phyloP scores from a whole-genome alignment of 1,140 invertebrate species.

The Sesamia nonagrioides region DNA sequence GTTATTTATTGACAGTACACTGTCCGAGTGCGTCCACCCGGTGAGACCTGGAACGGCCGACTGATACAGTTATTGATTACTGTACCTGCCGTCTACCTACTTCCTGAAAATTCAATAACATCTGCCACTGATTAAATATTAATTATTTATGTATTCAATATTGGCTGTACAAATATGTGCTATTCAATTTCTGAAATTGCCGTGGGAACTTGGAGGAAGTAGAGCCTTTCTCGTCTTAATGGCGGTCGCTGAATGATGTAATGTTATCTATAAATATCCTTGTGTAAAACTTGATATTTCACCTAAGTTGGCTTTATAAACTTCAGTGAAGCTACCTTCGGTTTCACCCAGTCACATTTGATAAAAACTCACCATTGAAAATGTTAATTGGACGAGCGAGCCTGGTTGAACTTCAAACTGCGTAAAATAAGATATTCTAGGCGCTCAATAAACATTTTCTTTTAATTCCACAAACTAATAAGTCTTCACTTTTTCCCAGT shows the following conservation, averaged over 20 bases:
- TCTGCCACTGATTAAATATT: conserved; percentile 35
- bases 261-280: conserved; percentile 1
- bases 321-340: too few species aligned
- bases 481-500: conserved; percentile 13
- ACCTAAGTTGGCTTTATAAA: neutral
- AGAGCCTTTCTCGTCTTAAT: conserved; percentile 3
- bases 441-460: neutral
- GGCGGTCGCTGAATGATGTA: neutral
- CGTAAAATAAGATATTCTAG: neutral
- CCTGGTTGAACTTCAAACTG: neutral
- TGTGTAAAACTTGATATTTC: neutral
- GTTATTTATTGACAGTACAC: conserved; percentile 16
- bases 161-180: conserved; percentile 36
- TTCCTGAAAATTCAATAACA: conserved; percentile 17
- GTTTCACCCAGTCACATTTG: conserved; percentile 11
- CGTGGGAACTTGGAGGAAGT: conserved; percentile 23
- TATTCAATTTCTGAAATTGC: conserved; percentile 36
- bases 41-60: neutral
- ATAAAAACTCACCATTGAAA: neutral
- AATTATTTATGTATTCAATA: conserved; percentile 41
- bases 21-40: neutral
- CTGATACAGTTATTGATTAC: neutral
- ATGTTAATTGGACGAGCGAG: neutral
- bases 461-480: neutral
- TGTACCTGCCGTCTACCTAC: neutral